Percentiles rank a stretch among this genome's conserved stretches.
These are phyloP conservation scores for Sphinx pinastri DNA, from an alignment of 2,888 invertebrate species.

Conservation along the genomic window DNA sequence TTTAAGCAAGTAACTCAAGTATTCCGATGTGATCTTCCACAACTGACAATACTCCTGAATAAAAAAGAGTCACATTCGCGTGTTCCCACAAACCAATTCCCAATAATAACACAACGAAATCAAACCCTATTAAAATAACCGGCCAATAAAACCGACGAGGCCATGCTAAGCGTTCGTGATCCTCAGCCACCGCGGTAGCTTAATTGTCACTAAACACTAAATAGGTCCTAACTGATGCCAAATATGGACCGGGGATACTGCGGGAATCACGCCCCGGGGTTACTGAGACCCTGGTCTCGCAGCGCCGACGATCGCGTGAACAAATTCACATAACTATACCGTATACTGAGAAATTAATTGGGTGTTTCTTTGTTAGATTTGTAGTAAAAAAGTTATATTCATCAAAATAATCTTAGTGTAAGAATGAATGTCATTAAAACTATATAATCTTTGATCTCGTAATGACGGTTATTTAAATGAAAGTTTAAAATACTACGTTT, in stretches of 20 bases:
- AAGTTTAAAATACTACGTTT: too few species aligned
- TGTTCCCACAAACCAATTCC: too few species aligned
- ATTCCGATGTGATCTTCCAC: too few species aligned
- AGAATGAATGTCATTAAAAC: too few species aligned
- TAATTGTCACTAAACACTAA: slow-evolving; percentile 63
- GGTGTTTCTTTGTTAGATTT: neutral
- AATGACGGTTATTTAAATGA: too few species aligned
- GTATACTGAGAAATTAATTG: slow-evolving; percentile 14
- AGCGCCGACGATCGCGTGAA: slow-evolving; percentile 14
- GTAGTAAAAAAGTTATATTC: neutral
- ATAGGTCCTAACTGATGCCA: slow-evolving; percentile 44
- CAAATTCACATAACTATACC: slow-evolving; percentile 23
- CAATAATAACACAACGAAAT: too few species aligned
- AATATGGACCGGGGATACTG: slow-evolving; percentile 46
- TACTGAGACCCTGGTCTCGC: slow-evolving; percentile 9
- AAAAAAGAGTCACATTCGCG: too few species aligned
- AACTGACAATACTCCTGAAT: too few species aligned
- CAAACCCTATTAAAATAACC: slow-evolving; percentile 5
- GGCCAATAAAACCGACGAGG: neutral
- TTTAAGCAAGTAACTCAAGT: too few species aligned
- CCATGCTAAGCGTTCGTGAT: slow-evolving; percentile 51
- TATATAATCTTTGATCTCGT: too few species aligned
- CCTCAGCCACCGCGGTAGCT: slow-evolving; percentile 44
- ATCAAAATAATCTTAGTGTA: too few species aligned
- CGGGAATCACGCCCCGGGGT: slow-evolving; percentile 50